These are phyloP conservation scores for Augiades crinisus DNA, from an alignment of 2,888 invertebrate genomes.

Conservation along the genomic window DNA sequence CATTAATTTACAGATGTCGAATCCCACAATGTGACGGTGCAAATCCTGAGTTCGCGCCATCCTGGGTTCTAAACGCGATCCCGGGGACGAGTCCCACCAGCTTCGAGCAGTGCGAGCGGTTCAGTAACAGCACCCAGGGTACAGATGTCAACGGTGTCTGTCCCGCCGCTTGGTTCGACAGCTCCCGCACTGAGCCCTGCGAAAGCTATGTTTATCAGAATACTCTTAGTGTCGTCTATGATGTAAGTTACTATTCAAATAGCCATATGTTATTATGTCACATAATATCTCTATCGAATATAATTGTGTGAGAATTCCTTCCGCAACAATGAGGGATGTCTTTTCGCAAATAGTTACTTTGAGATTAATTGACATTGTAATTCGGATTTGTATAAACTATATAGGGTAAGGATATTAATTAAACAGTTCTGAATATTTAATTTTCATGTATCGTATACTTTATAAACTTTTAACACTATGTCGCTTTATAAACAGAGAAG, in stretches of 20 bases:
- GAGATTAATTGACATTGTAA: too few relatives aligned
- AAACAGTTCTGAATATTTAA: too few relatives aligned
- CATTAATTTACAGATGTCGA: conserved; percentile 13
- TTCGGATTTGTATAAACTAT: too few relatives aligned
- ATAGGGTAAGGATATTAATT: too few relatives aligned
- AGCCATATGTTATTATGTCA: too few relatives aligned
- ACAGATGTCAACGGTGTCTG: conserved; percentile 42
- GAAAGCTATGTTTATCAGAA: conserved; percentile 56
- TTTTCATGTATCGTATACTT: too few relatives aligned
- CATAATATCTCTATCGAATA: too few relatives aligned
- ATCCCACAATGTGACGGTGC: conserved; percentile 52
- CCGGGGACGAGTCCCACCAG: conserved; percentile 42
- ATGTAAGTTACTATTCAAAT: conserved; percentile 48
- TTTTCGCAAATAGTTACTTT: too few relatives aligned
- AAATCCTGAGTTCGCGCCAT: conserved; percentile 49
- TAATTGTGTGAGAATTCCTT: too few relatives aligned
- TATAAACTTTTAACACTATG: too few relatives aligned
- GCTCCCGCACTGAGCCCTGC: conserved; percentile 43
- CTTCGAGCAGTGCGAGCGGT: conserved; percentile 59
- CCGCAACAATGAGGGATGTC: too few relatives aligned
- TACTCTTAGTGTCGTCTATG: conserved; percentile 61
- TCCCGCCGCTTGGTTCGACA: conserved; percentile 55
- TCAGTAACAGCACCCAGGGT: conserved; percentile 39
- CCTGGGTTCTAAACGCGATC: conserved; percentile 60
- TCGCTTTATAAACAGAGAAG: too few relatives aligned